These are phyloP conservation scores for Cyanoliseus patagonus DNA, from an alignment of 2,113 vertebrate genomes.

Conservation along the genomic window DNA sequence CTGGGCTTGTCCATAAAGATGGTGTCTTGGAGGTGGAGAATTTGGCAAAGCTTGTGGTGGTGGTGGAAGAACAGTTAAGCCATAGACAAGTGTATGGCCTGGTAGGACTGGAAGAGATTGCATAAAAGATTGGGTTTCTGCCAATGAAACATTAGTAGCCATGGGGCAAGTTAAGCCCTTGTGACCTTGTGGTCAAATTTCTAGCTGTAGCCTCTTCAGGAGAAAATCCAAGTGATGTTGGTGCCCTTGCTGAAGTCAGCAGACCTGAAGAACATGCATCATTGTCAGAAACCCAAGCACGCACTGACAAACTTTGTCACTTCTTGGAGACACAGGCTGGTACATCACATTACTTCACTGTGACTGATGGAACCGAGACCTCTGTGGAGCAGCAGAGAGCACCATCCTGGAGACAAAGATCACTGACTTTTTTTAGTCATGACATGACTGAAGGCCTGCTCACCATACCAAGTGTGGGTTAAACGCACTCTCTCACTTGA, in stretches of 20 bases:
- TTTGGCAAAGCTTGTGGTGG: slow-evolving; percentile 10
- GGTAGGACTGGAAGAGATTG: slow-evolving; percentile 15
- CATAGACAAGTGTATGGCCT: not conserved
- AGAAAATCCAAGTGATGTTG: slow-evolving; percentile 12
- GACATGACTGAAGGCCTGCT: slow-evolving; percentile 10
- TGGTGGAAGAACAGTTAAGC: slow-evolving; percentile 9
- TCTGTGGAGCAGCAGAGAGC: not conserved
- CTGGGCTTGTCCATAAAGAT: slow-evolving; percentile 38
- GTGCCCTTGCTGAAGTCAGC: slow-evolving; percentile 43
- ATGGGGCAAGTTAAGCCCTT: not conserved
- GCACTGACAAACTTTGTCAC: not conserved
- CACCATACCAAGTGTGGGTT: not conserved
- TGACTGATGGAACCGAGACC: slow-evolving; percentile 34
- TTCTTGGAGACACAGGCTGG: slow-evolving; percentile 1
- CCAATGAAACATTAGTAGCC: slow-evolving; percentile 30
- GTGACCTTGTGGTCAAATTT: slow-evolving; percentile 6
- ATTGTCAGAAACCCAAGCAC: slow-evolving; percentile 15
- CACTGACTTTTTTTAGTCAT: not conserved
- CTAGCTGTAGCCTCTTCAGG: not conserved
- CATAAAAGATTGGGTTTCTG: not conserved
- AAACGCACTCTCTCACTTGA: not conserved
- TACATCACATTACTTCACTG: slow-evolving; percentile 32
- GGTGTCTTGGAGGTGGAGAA: slow-evolving; percentile 19
- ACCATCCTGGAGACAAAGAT: not conserved
- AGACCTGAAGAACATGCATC: slow-evolving; percentile 1